Evolutionary conservation across 2,797 vertebrate genomes (phyloP).

Genomic region (Muraenolepis orangiensis): DNA sequence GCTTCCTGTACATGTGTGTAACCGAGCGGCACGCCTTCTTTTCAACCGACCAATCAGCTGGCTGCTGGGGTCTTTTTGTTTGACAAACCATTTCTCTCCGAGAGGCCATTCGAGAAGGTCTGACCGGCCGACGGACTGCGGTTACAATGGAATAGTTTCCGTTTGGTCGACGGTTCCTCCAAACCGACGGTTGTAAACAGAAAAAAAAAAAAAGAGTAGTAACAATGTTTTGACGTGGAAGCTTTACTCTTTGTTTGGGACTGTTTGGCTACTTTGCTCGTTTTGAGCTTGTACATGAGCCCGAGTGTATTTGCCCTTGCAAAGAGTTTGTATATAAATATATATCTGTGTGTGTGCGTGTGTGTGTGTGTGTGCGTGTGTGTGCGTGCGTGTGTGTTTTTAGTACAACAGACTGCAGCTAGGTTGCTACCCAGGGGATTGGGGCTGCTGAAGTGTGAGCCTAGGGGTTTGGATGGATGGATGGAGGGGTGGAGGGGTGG

Average conservation of each 20-base stretch:
- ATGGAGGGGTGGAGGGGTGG: conserved; percentile 45
- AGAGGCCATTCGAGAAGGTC: background rate
- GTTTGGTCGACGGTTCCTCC: conserved; percentile 14
- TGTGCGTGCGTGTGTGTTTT: conserved; percentile 13
- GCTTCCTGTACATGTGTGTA: background rate
- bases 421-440: conserved; percentile 69
- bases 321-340: conserved; percentile 31
- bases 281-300: conserved; percentile 27
- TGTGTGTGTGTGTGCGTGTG: conserved; percentile 9
- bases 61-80: background rate
- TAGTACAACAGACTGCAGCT: conserved; percentile 49
- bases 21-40: background rate
- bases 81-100: background rate
- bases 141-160: background rate
- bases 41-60: background rate
- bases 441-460: conserved; percentile 58
- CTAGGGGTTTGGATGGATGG: conserved; percentile 48
- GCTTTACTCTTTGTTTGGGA: conserved; percentile 45
- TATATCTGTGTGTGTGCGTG: background rate
- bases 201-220: conserved; percentile 15
- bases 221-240: conserved; percentile 39
- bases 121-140: background rate
- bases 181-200: conserved; percentile 32
- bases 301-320: conserved; percentile 41
- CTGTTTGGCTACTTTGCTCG: conserved; percentile 26